Conservation (phyloP, 2,113 vertebrate species). For the Dolichotis patagonum region DNA sequence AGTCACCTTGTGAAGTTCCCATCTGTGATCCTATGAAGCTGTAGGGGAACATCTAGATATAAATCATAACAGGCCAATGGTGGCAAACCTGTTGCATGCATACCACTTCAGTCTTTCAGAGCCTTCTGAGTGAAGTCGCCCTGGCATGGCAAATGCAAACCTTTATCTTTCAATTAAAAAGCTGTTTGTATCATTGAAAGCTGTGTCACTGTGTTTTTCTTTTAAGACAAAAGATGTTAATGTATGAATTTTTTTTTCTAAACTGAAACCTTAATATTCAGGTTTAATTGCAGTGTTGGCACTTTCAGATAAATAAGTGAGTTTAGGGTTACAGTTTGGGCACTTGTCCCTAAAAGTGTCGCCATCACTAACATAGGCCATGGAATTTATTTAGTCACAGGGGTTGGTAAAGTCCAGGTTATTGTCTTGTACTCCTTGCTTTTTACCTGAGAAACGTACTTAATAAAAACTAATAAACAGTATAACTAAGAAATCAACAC, state of each 20-base stretch:
- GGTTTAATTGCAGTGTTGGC: not conserved
- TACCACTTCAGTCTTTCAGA: not conserved
- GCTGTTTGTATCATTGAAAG: not conserved
- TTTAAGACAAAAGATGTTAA: not conserved
- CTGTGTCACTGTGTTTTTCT: not conserved
- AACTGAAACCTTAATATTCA: not conserved
- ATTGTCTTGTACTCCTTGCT: not conserved
- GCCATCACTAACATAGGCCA: not conserved
- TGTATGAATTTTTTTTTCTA: not conserved
- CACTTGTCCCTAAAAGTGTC: not conserved
- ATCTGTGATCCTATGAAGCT: not conserved
- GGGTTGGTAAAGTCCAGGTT: not conserved
- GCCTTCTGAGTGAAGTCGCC: not conserved
- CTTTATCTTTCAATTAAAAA: not conserved
- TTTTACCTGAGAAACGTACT: constrained; percentile 1
- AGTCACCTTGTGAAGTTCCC: not conserved
- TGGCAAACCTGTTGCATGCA: not conserved
- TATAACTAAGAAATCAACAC: not conserved
- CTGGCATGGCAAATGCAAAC: not conserved
- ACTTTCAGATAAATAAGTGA: not conserved
- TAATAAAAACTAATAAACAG: not conserved
- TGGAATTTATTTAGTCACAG: not conserved
- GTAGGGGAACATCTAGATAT: not conserved
- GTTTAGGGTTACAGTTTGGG: not conserved
- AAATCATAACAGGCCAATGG: not conserved